Evolutionary conservation across 2,113 vertebrate genomes (phyloP).

Genomic region (Indicator maculatus): DNA sequence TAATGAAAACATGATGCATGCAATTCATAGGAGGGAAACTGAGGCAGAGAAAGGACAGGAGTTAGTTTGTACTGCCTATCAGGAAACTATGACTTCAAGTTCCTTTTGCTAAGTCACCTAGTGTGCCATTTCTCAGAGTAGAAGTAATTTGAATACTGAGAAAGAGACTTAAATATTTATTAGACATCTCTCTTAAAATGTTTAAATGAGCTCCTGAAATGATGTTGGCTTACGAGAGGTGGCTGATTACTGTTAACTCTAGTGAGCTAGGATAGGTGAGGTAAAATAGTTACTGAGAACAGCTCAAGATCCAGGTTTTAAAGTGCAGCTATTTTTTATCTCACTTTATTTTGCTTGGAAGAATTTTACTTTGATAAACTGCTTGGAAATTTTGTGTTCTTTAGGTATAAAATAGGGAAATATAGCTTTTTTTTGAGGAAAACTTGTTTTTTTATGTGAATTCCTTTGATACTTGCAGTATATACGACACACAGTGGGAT

Average conservation of each 20-base stretch:
- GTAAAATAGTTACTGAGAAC: not conserved
- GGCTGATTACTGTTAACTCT: not conserved
- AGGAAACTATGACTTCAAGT: not conserved
- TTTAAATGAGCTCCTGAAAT: not conserved
- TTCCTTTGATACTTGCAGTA: slow-evolving; percentile 26
- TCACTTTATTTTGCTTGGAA: not conserved
- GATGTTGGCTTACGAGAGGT: not conserved
- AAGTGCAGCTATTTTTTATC: not conserved
- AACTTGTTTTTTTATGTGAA: slow-evolving; percentile 18
- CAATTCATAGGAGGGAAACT: not conserved
- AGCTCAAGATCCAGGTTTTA: not conserved
- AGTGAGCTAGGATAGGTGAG: not conserved
- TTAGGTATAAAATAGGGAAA: not conserved
- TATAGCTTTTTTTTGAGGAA: not conserved
- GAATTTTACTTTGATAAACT: not conserved
- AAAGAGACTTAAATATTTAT: not conserved
- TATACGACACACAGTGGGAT: slow-evolving; percentile 54
- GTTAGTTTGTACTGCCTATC: not conserved
- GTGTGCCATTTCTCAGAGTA: not conserved
- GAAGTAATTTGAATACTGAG: not conserved
- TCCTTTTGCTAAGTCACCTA: not conserved
- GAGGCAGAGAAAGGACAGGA: not conserved
- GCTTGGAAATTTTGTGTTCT: not conserved
- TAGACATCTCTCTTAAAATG: not conserved
- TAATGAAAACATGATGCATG: not conserved